These are phyloP conservation scores for Ptiloglossa arizonensis DNA, from an alignment of 1,140 invertebrate species.

Conservation along the genomic window DNA sequence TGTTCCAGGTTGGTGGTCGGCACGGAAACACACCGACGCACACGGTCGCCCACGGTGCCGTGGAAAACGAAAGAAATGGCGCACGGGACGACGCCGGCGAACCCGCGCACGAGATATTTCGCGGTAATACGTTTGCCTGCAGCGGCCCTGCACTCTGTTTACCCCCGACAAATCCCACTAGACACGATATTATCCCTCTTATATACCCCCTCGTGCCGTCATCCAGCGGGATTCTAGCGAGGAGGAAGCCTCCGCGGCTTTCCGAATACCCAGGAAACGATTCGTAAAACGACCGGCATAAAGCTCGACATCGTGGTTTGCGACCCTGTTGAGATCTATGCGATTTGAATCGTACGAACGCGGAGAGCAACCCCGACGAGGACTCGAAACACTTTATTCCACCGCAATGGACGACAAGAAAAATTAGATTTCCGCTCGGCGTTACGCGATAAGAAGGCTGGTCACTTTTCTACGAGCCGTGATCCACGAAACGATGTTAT, in stretches of 20 bases:
- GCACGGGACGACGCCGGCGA: neutral
- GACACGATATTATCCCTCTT: slow-evolving; percentile 69
- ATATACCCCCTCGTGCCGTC: slow-evolving; percentile 56
- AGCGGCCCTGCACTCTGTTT: slow-evolving; percentile 65
- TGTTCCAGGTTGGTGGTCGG: too few relatives aligned
- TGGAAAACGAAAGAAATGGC: slow-evolving; percentile 30
- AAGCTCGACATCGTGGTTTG: slow-evolving; percentile 55
- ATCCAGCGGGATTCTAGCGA: slow-evolving; percentile 55
- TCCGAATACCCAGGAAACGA: slow-evolving; percentile 46
- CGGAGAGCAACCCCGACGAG: neutral
- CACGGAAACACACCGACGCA: too few relatives aligned
- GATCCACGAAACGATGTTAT: too few relatives aligned
- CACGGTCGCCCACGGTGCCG: too few relatives aligned
- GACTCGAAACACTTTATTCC: neutral
- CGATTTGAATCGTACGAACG: slow-evolving; percentile 53
- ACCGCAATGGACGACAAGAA: neutral
- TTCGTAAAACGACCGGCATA: slow-evolving; percentile 51
- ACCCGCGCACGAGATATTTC: slow-evolving; percentile 53
- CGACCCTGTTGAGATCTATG: slow-evolving; percentile 52
- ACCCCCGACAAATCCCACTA: slow-evolving; percentile 68
- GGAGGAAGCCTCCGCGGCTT: slow-evolving; percentile 40
- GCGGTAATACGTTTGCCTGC: slow-evolving; percentile 67
- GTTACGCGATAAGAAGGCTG: slow-evolving; percentile 1
- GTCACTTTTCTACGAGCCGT: slow-evolving; percentile 7
- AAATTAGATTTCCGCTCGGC: neutral